phyloP scores from a whole-genome alignment of 2,113 vertebrate species.

The Nettapus auritus region DNA sequence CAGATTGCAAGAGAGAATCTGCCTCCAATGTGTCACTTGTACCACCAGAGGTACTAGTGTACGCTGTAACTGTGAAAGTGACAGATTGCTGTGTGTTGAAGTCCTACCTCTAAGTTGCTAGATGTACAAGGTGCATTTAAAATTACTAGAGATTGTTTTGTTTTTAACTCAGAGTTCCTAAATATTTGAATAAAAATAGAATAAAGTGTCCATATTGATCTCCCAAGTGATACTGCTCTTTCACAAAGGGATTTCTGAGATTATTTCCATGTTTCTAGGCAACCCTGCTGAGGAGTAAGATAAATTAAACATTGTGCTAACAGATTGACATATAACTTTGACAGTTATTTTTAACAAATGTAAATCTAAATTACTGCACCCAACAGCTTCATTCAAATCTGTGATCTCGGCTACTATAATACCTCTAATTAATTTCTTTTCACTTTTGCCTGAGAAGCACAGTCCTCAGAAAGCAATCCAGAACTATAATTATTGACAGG shows the following conservation, averaged over 20 bases:
- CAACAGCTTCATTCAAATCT: slow-evolving; percentile 40
- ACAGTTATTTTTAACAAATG: slow-evolving; percentile 35
- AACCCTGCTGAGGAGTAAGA: slow-evolving; percentile 11
- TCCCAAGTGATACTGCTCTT: background rate
- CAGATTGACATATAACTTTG: background rate
- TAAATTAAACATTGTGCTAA: slow-evolving; percentile 47
- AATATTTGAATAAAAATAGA: slow-evolving; percentile 9
- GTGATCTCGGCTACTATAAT: background rate
- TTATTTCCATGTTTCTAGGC: slow-evolving; percentile 45
- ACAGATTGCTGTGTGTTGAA: background rate
- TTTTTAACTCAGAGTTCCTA: background rate
- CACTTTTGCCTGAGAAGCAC: background rate
- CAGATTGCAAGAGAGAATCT: background rate
- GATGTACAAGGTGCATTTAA: background rate
- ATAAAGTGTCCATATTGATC: slow-evolving; percentile 16
- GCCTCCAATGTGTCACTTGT: background rate
- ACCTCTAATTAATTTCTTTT: slow-evolving; percentile 37
- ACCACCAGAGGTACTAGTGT: background rate
- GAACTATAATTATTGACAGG: background rate
- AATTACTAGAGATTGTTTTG: background rate
- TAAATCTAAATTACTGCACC: background rate
- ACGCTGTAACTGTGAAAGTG: background rate
- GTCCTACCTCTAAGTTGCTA: background rate
- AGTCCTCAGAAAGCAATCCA: background rate
- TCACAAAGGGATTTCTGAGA: background rate